Evolutionary conservation across 1,140 invertebrate genomes (phyloP).

Genomic region (Drosophila ficusphila): DNA sequence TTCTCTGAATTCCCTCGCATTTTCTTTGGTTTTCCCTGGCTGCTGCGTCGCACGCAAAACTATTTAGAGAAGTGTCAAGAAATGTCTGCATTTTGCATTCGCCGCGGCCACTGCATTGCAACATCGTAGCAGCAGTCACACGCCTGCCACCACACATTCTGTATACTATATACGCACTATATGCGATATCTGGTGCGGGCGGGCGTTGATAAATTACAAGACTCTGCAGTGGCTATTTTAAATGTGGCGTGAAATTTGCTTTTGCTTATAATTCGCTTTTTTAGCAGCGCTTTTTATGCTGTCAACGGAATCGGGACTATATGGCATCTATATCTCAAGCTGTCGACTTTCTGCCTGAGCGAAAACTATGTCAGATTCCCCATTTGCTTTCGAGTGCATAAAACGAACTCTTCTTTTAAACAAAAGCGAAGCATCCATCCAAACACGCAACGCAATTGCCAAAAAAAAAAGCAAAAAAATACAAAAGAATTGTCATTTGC

Average conservation of each 20-base stretch:
- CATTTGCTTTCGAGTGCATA: constrained; percentile 69
- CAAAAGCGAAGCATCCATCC: constrained; percentile 33
- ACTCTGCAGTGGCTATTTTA: constrained; percentile 75
- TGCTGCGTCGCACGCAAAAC: constrained; percentile 73
- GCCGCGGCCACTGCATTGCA: constrained; percentile 60
- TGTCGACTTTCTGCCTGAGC: constrained; percentile 36
- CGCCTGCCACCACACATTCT: constrained; percentile 47
- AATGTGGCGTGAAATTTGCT: constrained; percentile 81
- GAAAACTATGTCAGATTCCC: constrained; percentile 75
- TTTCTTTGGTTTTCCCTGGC: constrained; percentile 28
- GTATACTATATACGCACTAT: not conserved
- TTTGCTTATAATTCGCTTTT: constrained; percentile 60
- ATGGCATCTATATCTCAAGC: constrained; percentile 39
- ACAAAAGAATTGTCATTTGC: constrained; percentile 60
- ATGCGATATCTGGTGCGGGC: constrained; percentile 31
- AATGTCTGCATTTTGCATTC: constrained; percentile 76
- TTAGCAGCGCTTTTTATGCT: constrained; percentile 41
- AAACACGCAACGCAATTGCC: constrained; percentile 40
- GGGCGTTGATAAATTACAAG: constrained; percentile 80
- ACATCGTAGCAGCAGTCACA: constrained; percentile 61
- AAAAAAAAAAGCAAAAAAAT: constrained; percentile 19
- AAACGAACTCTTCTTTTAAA: constrained; percentile 43
- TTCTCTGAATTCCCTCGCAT: not conserved
- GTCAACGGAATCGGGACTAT: constrained; percentile 68
- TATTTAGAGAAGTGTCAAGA: constrained; percentile 83